Evolutionary conservation across 2,888 invertebrate genomes (phyloP).

Genomic region (Masnerella sp.): DNA sequence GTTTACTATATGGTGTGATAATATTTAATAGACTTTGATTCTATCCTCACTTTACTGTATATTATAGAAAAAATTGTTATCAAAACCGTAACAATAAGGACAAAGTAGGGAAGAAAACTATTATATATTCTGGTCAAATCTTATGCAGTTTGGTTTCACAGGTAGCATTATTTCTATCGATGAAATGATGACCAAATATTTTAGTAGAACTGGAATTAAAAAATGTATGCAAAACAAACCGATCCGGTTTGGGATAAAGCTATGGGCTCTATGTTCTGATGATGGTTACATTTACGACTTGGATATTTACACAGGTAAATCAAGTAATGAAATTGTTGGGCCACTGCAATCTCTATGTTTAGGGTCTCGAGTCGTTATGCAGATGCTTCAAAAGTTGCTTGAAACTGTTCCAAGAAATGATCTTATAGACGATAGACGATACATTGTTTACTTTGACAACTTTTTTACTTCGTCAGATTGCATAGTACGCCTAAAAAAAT

Average conservation of each 20-base stretch:
- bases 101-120: no score
- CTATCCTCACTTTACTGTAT: no score
- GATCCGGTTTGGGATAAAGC: constrained; percentile 53
- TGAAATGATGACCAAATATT: constrained; percentile 56
- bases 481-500: no score
- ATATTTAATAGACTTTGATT: no score
- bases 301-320: constrained; percentile 57
- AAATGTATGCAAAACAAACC: constrained; percentile 59
- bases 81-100: no score
- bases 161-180: constrained; percentile 32
- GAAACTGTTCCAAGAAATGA: not conserved
- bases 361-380: constrained; percentile 11
- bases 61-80: no score
- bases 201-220: constrained; percentile 48
- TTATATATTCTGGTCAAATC: no score
- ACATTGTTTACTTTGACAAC: not conserved
- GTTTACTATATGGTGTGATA: no score
- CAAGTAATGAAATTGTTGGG: constrained; percentile 13
- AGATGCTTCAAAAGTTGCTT: constrained; percentile 19
- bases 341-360: constrained; percentile 9
- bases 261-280: constrained; percentile 54
- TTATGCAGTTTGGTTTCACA: constrained; percentile 30
- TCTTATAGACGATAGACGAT: no score
- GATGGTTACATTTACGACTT: constrained; percentile 53
- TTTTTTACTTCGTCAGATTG: not conserved